These are phyloP conservation scores for Alosa sapidissima DNA, from an alignment of 2,797 vertebrate species.

Conservation along the genomic window DNA sequence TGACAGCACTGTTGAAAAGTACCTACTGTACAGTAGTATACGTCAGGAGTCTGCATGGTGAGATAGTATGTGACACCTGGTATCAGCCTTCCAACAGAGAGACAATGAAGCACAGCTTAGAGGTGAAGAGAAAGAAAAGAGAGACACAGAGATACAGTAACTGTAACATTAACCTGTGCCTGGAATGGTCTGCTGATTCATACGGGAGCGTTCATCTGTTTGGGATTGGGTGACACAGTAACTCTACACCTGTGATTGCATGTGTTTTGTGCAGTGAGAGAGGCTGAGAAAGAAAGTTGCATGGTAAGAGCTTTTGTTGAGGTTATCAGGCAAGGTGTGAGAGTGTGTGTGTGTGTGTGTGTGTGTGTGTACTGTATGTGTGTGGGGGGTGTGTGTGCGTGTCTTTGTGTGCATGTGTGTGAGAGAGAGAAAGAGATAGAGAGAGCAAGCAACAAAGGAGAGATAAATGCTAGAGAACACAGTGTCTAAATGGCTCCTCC, in stretches of 20 bases:
- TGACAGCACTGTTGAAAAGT: constrained; percentile 49
- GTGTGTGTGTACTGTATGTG: neutral
- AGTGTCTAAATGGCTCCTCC: constrained; percentile 16
- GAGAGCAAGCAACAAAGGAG: constrained; percentile 14
- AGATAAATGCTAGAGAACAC: neutral
- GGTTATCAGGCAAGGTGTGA: constrained; percentile 27
- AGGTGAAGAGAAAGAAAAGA: neutral
- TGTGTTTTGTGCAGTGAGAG: constrained; percentile 28
- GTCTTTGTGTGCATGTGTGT: neutral
- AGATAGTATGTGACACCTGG: constrained; percentile 34
- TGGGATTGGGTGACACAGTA: constrained; percentile 47
- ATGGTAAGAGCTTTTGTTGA: constrained; percentile 26
- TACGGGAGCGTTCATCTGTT: constrained; percentile 37
- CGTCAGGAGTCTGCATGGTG: constrained; percentile 24
- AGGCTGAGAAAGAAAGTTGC: constrained; percentile 29
- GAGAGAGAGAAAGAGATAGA: neutral
- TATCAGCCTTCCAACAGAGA: constrained; percentile 30
- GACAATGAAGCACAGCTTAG: constrained; percentile 14
- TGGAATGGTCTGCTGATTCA: constrained; percentile 49
- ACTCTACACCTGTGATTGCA: constrained; percentile 50
- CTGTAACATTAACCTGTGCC: constrained; percentile 41
- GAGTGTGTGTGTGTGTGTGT: neutral
- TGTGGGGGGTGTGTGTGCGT: neutral
- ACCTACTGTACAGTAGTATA: constrained; percentile 41
- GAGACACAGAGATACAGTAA: neutral